Conservation (phyloP, 2,888 invertebrate genomes). For the Endomychus coccineus region DNA sequence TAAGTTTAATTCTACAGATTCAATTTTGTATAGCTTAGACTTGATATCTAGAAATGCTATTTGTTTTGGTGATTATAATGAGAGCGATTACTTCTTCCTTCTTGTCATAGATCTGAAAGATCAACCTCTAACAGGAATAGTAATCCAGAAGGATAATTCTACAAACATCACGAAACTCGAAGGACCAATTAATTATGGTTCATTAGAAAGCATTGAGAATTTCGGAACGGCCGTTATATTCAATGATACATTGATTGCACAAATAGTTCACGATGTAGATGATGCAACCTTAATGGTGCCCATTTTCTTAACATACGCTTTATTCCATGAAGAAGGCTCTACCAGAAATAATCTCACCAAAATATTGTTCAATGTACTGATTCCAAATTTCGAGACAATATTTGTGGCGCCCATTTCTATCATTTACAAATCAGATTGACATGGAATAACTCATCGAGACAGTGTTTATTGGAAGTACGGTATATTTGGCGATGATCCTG, state of each 20-base stretch:
- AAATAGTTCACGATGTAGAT: background rate
- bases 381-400: background rate
- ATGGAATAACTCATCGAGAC: background rate
- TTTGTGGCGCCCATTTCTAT: conserved; percentile 1
- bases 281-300: conserved; percentile 3
- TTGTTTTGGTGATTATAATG: background rate
- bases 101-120: too few relatives aligned
- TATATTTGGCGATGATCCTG: background rate
- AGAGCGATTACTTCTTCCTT: too few relatives aligned
- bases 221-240: conserved; percentile 10
- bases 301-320: conserved; percentile 6
- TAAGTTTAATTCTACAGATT: conserved; percentile 9
- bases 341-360: background rate
- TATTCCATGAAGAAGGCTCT: conserved; percentile 8
- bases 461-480: conserved; percentile 12
- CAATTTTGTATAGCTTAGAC: conserved; percentile 8
- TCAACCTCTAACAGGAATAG: too few relatives aligned
- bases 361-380: conserved; percentile 6
- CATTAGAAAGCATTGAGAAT: conserved; percentile 1
- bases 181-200: background rate
- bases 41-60: conserved; percentile 3
- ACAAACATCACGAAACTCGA: conserved; percentile 1
- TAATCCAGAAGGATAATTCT: too few relatives aligned
- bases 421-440: conserved; percentile 9
- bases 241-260: background rate